Evolutionary conservation across 1,140 invertebrate genomes (phyloP), one percentile per base, ranked within the genome.

Genomic region (Marisa cornuarietis): DNA sequence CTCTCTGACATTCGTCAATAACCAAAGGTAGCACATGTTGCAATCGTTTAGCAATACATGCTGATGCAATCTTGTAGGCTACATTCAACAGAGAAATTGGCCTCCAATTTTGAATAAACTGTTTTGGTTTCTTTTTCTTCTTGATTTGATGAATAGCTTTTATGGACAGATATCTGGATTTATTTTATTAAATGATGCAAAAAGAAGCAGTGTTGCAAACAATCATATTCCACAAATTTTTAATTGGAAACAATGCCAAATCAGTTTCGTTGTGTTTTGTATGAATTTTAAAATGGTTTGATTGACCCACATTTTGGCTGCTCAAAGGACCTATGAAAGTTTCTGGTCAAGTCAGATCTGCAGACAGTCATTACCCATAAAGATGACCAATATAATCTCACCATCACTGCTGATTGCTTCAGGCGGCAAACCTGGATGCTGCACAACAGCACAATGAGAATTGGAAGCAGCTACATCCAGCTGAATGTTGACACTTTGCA

Each of bases 401-500:
- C 76, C 76, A 69, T 69, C 13, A 24, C 42, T 18, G 24, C 51
- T 49, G 52, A 77, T n/a, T 8, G 49, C 16, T n/a, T 69, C 76
- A 9, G 65, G 65, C 8, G 65, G 16, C 20, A 68, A 26, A 20
- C 76, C 76, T 10, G 76, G 76, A n/a, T 77, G 76, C 5, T 68
- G 42, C n/a, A 68, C 76, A 13, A n/a, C 68, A n/a, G 76, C 65
- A 69, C 76, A 68, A 8, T 51, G 18, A 26, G 76, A 65, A 13
- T 42, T 54, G 63, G 76, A 77, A 22, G 24, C 76, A 52, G 51
- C 42, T 26, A n/a, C 24, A 58, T 58, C 54, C 65, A 77, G 76
- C 22, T 54, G 62, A 10, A 77, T n/a, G 51, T 69, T 66, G 42
- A 51, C 49, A 16, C 14, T 49, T 49, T 76, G 42, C 61, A 76